Base-by-base conservation (phyloP, 2,797 vertebrate genomes). In the Gymnodraco acuticeps region DNA sequence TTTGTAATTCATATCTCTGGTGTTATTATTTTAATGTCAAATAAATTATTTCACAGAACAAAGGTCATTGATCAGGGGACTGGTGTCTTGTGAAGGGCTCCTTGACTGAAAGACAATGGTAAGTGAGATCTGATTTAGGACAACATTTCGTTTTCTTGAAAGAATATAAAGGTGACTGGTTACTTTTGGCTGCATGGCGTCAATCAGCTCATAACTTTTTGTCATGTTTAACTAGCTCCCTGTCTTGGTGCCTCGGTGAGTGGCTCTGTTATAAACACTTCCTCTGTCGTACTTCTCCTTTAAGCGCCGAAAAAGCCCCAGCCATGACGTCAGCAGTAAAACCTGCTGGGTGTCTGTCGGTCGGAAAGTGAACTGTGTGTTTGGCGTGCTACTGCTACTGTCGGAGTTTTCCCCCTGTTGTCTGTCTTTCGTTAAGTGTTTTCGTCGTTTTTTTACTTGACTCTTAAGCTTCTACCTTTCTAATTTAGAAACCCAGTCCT, bases 291-390 rank as follows among this genome's bases (percentile, higher is more conserved):
- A 68, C 88, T 78, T 89, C 86, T 85, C 87, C 92, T 93, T 93
- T 93, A 93, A 93, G 88, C 45, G 54, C 31, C 1, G 46, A 46
- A 15, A 59, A 73, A 67, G 6, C 10, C 42, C 71, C 81, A 41
- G 56, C 61, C 45, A 75, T 95, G 95, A 95, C 95, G 95, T 95
- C 92, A 93, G 59, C 51, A 61, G 64, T 75, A 82, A 87, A 89
- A 78, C 89, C 89, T 88, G 87, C 87, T 89, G 80, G 73, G 64
- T 81, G 82, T 81, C 83, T 73, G 66, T 76, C 81, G 46, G 88
- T 84, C 80, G 78, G 86, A 93, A 91, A 94, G 85, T 91, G 78
- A 90, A 90, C 53, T 70, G 87, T 89, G 87, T 89, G 85, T 89
- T 80, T 77, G 73, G 81, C 73, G 88, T 73, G 89, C 80, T 54